These are phyloP conservation scores for Molossus alvarezi DNA, from an alignment of 2,797 vertebrate species.

Conservation along the genomic window DNA sequence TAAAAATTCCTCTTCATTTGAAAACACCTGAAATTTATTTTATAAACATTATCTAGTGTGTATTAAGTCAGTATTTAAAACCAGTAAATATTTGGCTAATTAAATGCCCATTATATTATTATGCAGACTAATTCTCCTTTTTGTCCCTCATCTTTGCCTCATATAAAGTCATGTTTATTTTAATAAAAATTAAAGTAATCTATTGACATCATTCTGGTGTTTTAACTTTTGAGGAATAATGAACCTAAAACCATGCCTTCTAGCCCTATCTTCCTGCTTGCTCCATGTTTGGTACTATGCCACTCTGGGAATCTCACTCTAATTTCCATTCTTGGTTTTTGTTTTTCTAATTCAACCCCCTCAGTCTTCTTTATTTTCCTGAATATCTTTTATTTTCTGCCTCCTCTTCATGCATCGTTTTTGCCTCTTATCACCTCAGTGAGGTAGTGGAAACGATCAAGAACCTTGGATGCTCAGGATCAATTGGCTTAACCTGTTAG, in stretches of 20 bases:
- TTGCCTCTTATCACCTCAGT: not conserved
- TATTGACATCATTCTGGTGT: not conserved
- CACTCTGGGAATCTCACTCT: not conserved
- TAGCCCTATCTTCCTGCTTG: not conserved
- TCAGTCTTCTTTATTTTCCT: not conserved
- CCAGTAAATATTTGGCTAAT: not conserved
- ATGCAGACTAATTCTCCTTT: not conserved
- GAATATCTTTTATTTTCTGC: not conserved
- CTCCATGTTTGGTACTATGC: not conserved
- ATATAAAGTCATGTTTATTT: not conserved
- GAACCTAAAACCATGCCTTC: not conserved
- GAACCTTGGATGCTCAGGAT: not conserved
- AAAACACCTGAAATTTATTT: constrained; percentile 56
- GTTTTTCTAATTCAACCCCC: not conserved
- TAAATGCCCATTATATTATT: not conserved
- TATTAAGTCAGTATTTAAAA: not conserved
- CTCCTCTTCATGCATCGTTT: not conserved
- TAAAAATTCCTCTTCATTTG: not conserved
- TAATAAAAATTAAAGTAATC: not conserved
- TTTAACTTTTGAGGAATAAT: not conserved
- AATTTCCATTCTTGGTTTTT: not conserved
- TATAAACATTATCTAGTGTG: not conserved
- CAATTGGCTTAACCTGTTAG: not conserved
- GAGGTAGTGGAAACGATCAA: not conserved
- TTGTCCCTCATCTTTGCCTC: not conserved